Evolutionary conservation across 2,797 vertebrate species (phyloP), one percentile per base, ranked within the genome.

Genomic region (Borostomias antarcticus): DNA sequence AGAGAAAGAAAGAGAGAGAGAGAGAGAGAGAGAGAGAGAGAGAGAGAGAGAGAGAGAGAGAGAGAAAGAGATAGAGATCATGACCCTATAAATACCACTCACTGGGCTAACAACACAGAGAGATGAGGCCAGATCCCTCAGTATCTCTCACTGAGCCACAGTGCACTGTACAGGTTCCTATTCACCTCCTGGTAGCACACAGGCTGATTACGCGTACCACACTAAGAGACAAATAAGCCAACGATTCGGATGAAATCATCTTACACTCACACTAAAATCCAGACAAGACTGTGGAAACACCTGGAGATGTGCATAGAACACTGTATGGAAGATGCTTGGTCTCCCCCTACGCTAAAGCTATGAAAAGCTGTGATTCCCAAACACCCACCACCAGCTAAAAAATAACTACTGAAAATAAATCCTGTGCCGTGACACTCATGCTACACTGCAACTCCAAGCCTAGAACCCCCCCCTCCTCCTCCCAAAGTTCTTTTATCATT

Each of bases 351-450:
- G 78, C 70, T 69, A 68, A 60, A 68, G 63, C 79, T 84, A 86
- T 78, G 83, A 86, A 83, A 78, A 85, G 66, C 66, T 75, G 74
- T 73, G 74, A 83, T 85, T 89, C 78, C 81, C 51, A 73, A 77
- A 81, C 87, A 84, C 85, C 85, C 83, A 89, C 85, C 60, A 71
- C 37, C 62, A 69, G 73, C 82, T 83, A 45, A 37, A n/a, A 86
- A 88, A 91, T 89, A 88, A 81, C 81, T 75, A 40, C 58, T 65
- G 71, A 80, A 58, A 77, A 79, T 61, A 70, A 66, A 67, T 69
- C 73, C 66, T 68, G 75, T 81, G 76, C 77, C 74, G 61, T 76
- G 63, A 67, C 67, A 66, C 71, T 17, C 3, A 53, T 33, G 66
- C 78, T 75, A 75, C 71, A 79, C 74, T 70, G n/a, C n/a, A n/a